A percentile compares a stretch with the other conserved stretches of the same genome.
Conservation (phyloP, 2,797 vertebrate genomes). For the Miichthys miiuy region DNA sequence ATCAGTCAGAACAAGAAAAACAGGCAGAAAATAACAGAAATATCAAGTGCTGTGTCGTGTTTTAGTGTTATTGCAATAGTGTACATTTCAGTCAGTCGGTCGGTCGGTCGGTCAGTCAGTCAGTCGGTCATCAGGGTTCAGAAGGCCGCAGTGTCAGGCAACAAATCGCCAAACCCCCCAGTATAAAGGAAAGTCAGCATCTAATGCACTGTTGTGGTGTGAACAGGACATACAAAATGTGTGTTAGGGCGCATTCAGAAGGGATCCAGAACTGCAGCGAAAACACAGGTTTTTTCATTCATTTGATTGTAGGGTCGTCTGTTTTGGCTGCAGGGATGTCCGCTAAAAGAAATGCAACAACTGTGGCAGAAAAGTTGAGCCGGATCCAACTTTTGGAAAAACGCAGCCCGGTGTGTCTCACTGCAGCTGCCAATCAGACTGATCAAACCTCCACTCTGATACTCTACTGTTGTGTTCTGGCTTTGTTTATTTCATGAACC, state of each 20-base stretch:
- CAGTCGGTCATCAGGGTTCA: background rate
- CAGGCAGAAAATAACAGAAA: background rate
- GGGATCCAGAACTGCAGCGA: too few relatives aligned
- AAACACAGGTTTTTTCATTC: too few relatives aligned
- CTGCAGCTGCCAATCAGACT: too few relatives aligned
- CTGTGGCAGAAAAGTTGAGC: too few relatives aligned
- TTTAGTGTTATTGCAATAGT: conserved; percentile 38
- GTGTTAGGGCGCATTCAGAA: background rate
- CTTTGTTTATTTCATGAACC: too few relatives aligned
- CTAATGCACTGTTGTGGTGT: conserved; percentile 28
- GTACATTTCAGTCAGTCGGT: background rate
- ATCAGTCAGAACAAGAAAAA: conserved; percentile 13
- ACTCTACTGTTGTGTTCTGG: too few relatives aligned
- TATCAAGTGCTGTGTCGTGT: conserved; percentile 46
- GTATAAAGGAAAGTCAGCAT: background rate
- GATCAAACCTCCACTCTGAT: too few relatives aligned
- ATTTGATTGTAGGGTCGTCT: too few relatives aligned
- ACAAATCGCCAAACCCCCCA: background rate
- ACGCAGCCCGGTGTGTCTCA: too few relatives aligned
- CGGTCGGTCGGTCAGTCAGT: background rate
- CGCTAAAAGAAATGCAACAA: too few relatives aligned
- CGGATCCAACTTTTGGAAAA: too few relatives aligned
- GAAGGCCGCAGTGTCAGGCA: conserved; percentile 35
- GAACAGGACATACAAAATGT: background rate
- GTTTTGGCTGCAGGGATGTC: too few relatives aligned